Evolutionary conservation across 1,140 invertebrate genomes (phyloP).

Genomic region (Panagrolaimus sp.): DNA sequence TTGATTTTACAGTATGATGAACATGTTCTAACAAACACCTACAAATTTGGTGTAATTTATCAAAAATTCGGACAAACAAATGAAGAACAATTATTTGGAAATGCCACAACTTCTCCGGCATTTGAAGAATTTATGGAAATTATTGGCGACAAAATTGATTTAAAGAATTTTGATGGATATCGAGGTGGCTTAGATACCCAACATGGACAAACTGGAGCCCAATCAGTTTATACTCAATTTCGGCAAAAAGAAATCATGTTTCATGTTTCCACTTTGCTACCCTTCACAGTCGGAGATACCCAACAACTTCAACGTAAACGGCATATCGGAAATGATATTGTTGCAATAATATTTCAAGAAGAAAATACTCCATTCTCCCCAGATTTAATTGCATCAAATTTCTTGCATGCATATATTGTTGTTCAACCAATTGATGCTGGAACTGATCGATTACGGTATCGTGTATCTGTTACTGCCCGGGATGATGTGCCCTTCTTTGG

Average conservation of each 20-base stretch:
- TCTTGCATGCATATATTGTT: constrained; percentile 91
- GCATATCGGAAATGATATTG: constrained; percentile 72
- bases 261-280: constrained; percentile 64
- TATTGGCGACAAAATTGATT: constrained; percentile 60
- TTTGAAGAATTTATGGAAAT: constrained; percentile 63
- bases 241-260: constrained; percentile 66
- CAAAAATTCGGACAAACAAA: constrained; percentile 76
- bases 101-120: constrained; percentile 60
- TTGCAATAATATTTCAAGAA: constrained; percentile 93
- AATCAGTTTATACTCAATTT: constrained; percentile 86
- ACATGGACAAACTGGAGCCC: constrained; percentile 76
- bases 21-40: constrained; percentile 85
- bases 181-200: constrained; percentile 81
- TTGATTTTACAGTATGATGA: constrained; percentile 90
- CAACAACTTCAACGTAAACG: constrained; percentile 58
- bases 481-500: constrained; percentile 94
- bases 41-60: constrained; percentile 96
- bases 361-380: constrained; percentile 92
- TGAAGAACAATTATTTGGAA: constrained; percentile 64
- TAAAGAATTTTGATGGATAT: constrained; percentile 79
- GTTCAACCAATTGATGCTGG: constrained; percentile 77
- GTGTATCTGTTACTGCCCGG: constrained; percentile 86
- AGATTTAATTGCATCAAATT: constrained; percentile 93
- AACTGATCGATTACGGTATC: constrained; percentile 73
- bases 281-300: constrained; percentile 59